Percentiles rank a stretch among this genome's conserved stretches.
phyloP scores from a whole-genome alignment of 2,797 vertebrate species.

The Tarsius wallacei region DNA sequence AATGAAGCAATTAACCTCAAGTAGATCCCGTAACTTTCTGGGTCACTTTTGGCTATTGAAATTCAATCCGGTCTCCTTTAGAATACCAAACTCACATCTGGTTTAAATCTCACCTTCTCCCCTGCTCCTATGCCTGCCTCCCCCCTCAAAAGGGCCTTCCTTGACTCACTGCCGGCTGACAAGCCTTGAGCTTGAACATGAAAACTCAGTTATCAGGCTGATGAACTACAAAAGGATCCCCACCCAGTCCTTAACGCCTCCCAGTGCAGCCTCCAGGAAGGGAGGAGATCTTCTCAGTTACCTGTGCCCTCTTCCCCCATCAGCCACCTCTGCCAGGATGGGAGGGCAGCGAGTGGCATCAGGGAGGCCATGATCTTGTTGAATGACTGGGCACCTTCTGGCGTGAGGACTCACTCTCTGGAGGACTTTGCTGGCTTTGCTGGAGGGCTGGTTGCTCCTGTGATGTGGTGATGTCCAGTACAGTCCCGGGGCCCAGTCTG shows the following conservation, averaged over 20 bases:
- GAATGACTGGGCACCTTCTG: neutral
- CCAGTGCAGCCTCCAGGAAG: neutral
- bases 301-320: neutral
- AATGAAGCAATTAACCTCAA: neutral
- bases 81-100: neutral
- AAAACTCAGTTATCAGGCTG: neutral
- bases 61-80: neutral
- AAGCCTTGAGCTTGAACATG: neutral
- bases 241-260: no score
- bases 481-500: neutral
- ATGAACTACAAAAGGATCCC: neutral
- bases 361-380: neutral
- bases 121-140: neutral
- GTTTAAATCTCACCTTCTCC: neutral
- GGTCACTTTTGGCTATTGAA: neutral
- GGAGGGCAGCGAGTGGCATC: neutral
- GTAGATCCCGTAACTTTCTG: neutral
- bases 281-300: no score
- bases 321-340: neutral
- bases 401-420: neutral
- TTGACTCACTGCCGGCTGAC: neutral
- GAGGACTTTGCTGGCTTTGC: neutral
- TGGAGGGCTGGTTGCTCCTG: neutral
- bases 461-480: neutral
- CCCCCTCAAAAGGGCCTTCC: neutral